Evolutionary conservation across 2,113 vertebrate genomes (phyloP).

Genomic region (Genyomyrus donnyi): DNA sequence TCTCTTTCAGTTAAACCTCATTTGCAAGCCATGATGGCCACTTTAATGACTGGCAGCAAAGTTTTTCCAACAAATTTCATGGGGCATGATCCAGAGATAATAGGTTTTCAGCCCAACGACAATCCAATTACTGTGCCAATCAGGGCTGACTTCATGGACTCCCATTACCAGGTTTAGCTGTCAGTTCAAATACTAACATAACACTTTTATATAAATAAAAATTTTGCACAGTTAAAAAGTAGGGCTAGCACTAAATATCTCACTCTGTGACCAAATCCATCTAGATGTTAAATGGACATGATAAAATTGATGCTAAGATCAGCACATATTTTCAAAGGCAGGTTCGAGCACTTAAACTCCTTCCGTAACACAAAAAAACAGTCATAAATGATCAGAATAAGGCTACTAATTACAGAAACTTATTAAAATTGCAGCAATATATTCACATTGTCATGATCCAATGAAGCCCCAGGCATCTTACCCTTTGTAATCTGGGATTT

Average conservation of each 20-base stretch:
- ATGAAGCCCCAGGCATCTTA: neutral
- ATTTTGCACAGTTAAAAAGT: constrained; percentile 77
- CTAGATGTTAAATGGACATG: constrained; percentile 53
- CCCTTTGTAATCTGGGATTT: neutral
- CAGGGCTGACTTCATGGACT: constrained; percentile 99
- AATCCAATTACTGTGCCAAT: constrained; percentile 99
- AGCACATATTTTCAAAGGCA: neutral
- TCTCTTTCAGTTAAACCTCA: constrained; percentile 80
- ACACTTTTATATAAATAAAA: constrained; percentile 99
- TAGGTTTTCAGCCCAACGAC: constrained; percentile 99
- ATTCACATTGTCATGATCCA: neutral
- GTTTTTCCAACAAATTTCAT: constrained; percentile 99
- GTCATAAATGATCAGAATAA: neutral
- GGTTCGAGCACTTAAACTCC: neutral
- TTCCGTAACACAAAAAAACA: neutral
- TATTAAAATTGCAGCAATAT: neutral
- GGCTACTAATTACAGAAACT: neutral
- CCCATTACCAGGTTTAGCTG: constrained; percentile 99
- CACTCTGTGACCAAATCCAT: constrained; percentile 70
- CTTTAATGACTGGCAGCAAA: constrained; percentile 99
- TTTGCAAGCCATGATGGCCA: constrained; percentile 99
- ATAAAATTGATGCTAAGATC: neutral
- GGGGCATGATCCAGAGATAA: constrained; percentile 99
- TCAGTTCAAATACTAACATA: constrained; percentile 99
- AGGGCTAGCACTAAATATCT: constrained; percentile 49